Conservation (phyloP, 2,797 vertebrate genomes). For the Sphenodon punctatus region DNA sequence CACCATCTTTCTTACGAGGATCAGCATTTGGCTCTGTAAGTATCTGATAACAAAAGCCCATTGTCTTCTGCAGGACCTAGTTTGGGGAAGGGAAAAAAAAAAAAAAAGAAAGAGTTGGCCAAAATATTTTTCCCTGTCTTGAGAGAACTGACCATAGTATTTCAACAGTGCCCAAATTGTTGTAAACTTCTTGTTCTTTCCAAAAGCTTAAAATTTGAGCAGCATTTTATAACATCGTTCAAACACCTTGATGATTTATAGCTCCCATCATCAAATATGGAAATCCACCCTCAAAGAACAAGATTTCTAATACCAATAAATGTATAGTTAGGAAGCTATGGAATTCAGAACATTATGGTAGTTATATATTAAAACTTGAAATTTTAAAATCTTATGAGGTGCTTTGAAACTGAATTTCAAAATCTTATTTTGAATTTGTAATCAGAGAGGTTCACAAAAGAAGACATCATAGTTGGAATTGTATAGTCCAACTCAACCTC, state of each 20-base stretch:
- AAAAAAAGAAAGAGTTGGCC: background rate
- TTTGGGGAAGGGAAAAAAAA: no score
- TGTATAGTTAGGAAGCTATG: background rate
- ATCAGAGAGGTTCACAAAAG: background rate
- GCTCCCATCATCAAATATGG: background rate
- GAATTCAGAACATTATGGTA: background rate
- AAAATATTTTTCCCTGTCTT: background rate
- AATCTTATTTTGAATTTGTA: background rate
- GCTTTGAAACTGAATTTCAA: background rate
- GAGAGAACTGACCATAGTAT: background rate
- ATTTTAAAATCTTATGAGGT: background rate
- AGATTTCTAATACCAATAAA: background rate
- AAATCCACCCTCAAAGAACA: background rate
- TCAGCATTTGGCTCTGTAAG: slow-evolving; percentile 92
- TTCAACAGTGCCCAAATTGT: background rate
- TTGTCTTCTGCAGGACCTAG: slow-evolving; percentile 97
- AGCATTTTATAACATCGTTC: background rate
- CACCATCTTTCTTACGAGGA: slow-evolving; percentile 97
- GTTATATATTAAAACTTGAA: background rate
- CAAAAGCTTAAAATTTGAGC: background rate
- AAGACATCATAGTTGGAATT: background rate
- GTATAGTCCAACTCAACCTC: background rate
- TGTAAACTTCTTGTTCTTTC: background rate
- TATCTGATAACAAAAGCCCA: slow-evolving; percentile 98
- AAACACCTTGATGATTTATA: background rate